phyloP scores from a whole-genome alignment of 2,797 vertebrate genomes.

The Microctenopoma lineatum region DNA sequence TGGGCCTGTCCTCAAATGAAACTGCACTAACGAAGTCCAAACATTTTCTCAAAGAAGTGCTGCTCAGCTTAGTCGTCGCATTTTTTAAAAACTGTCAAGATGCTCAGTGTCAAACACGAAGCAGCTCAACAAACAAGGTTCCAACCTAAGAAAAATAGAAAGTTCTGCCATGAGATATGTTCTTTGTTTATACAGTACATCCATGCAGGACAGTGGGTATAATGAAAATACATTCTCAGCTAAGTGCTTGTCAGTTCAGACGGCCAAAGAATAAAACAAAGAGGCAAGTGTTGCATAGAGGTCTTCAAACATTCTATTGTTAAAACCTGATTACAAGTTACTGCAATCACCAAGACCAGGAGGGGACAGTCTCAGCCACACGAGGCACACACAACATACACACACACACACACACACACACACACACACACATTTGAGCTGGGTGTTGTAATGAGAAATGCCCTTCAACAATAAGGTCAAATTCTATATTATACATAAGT shows the following conservation, averaged over 20 bases:
- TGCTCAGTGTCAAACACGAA: slow-evolving; percentile 7
- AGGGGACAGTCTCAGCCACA: slow-evolving; percentile 37
- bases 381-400: slow-evolving; percentile 2
- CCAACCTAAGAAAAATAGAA: slow-evolving; percentile 12
- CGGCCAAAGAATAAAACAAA: slow-evolving; percentile 59
- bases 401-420: background rate
- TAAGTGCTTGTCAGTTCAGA: slow-evolving; percentile 67
- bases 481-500: background rate
- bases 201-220: slow-evolving; percentile 55
- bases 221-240: slow-evolving; percentile 69
- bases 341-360: slow-evolving; percentile 38
- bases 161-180: slow-evolving; percentile 39
- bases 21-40: slow-evolving; percentile 19
- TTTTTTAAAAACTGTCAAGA: slow-evolving; percentile 26
- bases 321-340: slow-evolving; percentile 64
- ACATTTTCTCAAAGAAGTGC: background rate
- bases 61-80: slow-evolving; percentile 21
- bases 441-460: background rate
- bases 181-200: slow-evolving; percentile 45
- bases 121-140: slow-evolving; percentile 12
- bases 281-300: slow-evolving; percentile 80
- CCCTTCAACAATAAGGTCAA: slow-evolving; percentile 17
- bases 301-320: slow-evolving; percentile 67
- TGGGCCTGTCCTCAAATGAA: slow-evolving; percentile 15
- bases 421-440: background rate